Evolutionary conservation across 1,140 invertebrate species (phyloP).

Genomic region (Elymnias hypermnestra): DNA sequence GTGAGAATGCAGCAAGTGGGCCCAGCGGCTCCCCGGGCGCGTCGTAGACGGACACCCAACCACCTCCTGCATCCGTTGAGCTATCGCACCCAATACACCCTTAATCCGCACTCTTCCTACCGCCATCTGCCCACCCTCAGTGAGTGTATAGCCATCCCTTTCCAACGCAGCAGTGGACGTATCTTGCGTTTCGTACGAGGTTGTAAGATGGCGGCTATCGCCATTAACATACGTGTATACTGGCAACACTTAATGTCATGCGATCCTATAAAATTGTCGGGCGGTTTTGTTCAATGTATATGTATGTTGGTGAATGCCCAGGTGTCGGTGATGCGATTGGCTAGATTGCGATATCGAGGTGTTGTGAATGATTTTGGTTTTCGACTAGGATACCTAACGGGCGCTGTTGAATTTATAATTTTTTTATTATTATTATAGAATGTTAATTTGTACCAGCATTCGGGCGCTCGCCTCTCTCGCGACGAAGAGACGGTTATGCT

Average conservation of each 20-base stretch:
- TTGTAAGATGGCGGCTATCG: no score
- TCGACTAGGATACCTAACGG: constrained; percentile 2
- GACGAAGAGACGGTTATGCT: constrained; percentile 42
- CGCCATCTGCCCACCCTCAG: no score
- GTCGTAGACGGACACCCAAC: constrained; percentile 33
- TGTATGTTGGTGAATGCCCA: no score
- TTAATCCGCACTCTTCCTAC: no score
- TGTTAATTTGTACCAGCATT: constrained; percentile 5
- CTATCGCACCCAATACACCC: no score
- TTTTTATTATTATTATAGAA: constrained; percentile 2
- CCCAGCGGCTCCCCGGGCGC: constrained; percentile 39
- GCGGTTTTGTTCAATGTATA: no score
- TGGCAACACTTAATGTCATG: no score
- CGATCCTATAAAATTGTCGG: no score
- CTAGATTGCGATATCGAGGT: constrained; percentile 5
- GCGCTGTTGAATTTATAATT: constrained; percentile 5
- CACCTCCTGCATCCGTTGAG: not conserved
- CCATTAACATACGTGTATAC: no score
- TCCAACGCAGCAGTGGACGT: no score
- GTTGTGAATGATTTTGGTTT: constrained; percentile 2
- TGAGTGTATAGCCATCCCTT: no score
- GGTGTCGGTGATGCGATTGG: not conserved
- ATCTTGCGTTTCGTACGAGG: no score
- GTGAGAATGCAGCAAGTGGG: constrained; percentile 41
- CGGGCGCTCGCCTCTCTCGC: constrained; percentile 3